Conservation (phyloP, 2,797 vertebrate genomes). For the Salarias fasciatus region DNA sequence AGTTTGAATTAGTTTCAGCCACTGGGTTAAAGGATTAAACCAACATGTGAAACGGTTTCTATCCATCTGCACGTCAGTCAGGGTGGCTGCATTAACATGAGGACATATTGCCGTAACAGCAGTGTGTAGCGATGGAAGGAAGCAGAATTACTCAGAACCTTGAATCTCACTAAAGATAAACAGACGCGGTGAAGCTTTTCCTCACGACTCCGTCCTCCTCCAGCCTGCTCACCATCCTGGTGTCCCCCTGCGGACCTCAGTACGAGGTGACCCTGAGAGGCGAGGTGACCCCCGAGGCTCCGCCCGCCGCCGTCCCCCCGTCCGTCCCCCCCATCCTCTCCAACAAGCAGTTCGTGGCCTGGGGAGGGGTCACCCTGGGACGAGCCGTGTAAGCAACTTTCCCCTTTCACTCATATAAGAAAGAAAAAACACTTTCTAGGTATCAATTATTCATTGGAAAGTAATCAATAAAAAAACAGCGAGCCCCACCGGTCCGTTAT, state of each 20-base stretch:
- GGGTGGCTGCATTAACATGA: no score
- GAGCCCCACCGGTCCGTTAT: slow-evolving; percentile 42
- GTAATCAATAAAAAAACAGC: slow-evolving; percentile 48
- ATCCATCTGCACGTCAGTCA: no score
- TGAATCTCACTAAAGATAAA: no score
- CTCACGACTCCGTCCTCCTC: slow-evolving; percentile 1
- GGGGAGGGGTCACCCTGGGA: slow-evolving; percentile 93
- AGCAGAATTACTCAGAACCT: no score
- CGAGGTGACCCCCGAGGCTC: slow-evolving; percentile 63
- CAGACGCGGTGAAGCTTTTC: no score
- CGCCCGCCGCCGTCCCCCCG: slow-evolving; percentile 77
- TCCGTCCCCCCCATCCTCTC: slow-evolving; percentile 91
- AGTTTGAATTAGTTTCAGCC: no score
- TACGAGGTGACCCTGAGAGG: slow-evolving; percentile 93
- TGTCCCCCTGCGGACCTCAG: slow-evolving; percentile 93
- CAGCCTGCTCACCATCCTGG: slow-evolving; percentile 92
- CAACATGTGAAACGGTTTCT: no score
- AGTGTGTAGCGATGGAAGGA: no score
- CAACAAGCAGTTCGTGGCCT: slow-evolving; percentile 94
- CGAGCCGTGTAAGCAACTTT: slow-evolving; percentile 89
- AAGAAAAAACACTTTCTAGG: slow-evolving; percentile 24
- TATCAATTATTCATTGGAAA: slow-evolving; percentile 65
- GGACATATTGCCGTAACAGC: no score
- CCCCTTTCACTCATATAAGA: slow-evolving; percentile 30
- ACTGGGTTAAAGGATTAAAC: no score